Evolutionary conservation across 1,140 invertebrate species (phyloP).

Genomic region (Heliconius eleuchia): DNA sequence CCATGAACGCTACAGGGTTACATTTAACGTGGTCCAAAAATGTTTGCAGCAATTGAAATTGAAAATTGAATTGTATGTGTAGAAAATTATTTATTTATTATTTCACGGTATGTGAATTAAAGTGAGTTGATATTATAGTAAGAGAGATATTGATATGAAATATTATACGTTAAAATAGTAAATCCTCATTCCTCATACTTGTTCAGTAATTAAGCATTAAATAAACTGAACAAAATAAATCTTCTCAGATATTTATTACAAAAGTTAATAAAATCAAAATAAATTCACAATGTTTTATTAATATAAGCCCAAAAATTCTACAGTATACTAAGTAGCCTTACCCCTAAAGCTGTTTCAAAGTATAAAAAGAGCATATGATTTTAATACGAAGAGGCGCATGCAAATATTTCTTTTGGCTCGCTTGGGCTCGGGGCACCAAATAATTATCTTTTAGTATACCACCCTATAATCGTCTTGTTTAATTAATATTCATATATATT

Average conservation of each 20-base stretch:
- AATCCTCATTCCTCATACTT: no score
- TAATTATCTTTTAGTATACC: slow-evolving; percentile 25
- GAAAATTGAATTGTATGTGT: background rate
- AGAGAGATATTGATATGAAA: no score
- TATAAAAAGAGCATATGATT: slow-evolving; percentile 31
- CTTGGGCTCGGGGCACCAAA: slow-evolving; percentile 2
- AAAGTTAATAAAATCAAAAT: no score
- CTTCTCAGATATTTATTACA: no score
- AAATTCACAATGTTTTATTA: no score
- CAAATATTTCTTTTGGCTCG: slow-evolving; percentile 33
- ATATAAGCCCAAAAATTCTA: no score
- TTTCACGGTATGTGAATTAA: background rate
- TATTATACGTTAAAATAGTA: no score
- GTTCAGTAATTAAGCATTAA: no score
- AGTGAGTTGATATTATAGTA: no score
- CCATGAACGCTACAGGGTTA: background rate
- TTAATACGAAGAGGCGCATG: slow-evolving; percentile 31
- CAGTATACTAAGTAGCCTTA: background rate
- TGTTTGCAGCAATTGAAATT: background rate
- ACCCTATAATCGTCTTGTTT: slow-evolving; percentile 22
- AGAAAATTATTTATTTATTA: background rate
- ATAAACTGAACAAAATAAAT: no score
- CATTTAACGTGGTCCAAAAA: slow-evolving; percentile 7
- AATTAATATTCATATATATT: background rate
- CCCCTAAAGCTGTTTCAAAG: slow-evolving; percentile 7